phyloP scores from a whole-genome alignment of 2,113 vertebrate species.

The Cochlearius cochlearius region DNA sequence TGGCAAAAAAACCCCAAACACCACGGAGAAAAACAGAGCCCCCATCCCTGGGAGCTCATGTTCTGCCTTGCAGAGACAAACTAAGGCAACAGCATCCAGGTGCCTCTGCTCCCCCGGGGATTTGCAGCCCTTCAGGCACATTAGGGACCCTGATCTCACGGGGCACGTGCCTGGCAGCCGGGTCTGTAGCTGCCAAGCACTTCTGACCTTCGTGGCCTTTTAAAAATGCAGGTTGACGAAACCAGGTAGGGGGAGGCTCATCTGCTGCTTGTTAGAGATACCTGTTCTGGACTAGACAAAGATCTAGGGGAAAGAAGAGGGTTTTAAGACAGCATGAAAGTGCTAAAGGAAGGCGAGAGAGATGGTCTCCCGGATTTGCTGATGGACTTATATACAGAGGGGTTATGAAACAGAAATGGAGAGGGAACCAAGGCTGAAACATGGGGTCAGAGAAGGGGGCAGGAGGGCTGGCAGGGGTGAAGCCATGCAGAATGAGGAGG shows the following conservation, averaged over 20 bases:
- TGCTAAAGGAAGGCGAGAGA: not conserved
- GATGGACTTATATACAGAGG: not conserved
- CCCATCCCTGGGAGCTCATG: not conserved
- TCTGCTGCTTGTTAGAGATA: not conserved
- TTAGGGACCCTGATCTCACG: not conserved
- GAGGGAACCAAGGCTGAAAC: not conserved
- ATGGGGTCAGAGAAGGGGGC: not conserved
- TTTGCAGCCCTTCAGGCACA: not conserved
- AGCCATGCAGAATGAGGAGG: not conserved
- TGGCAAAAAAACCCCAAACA: not conserved
- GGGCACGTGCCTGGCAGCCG: not conserved
- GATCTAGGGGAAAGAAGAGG: not conserved
- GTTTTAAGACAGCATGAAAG: not conserved
- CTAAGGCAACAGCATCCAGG: not conserved
- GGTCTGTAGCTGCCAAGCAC: not conserved
- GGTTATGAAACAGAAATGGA: not conserved
- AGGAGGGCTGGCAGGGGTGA: not conserved
- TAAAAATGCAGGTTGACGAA: not conserved
- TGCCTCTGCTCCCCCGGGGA: not conserved
- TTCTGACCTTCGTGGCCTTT: not conserved
- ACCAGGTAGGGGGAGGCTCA: not conserved
- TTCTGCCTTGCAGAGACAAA: not conserved
- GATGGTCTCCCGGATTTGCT: not conserved
- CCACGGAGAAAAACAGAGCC: not conserved
- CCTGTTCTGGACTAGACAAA: not conserved